Percentiles rank a stretch among this genome's conserved stretches.
Evolutionary conservation across 1,140 invertebrate species (phyloP).

Genomic region (Trichogramma pretiosum): DNA sequence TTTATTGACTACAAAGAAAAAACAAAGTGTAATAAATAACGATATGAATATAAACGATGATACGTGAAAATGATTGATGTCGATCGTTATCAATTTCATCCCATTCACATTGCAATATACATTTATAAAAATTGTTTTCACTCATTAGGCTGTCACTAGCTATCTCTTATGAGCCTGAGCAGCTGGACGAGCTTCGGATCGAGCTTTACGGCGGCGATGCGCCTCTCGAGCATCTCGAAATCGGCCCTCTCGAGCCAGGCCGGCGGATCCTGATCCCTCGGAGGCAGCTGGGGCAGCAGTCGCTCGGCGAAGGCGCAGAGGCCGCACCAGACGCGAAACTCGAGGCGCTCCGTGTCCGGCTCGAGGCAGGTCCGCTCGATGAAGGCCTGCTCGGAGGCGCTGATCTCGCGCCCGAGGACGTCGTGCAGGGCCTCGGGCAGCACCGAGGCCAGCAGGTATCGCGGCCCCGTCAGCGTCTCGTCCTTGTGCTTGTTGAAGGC

Average conservation of each 20-base stretch:
- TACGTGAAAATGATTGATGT: too few species aligned
- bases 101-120: too few species aligned
- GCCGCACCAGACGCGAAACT: constrained; percentile 60
- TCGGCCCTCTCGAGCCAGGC: constrained; percentile 37
- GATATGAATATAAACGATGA: too few species aligned
- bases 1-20: constrained; percentile 14
- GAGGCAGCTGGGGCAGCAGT: constrained; percentile 45
- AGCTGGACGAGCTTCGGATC: constrained; percentile 26
- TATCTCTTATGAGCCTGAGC: constrained; percentile 31
- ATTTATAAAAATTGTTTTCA: too few species aligned
- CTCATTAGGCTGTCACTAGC: too few species aligned
- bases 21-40: too few species aligned
- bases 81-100: too few species aligned
- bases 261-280: constrained; percentile 45
- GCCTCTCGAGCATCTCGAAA: constrained; percentile 33
- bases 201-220: constrained; percentile 18
- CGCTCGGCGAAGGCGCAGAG: constrained; percentile 58
- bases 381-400: constrained; percentile 34
- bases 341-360: constrained; percentile 42
- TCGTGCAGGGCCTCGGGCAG: constrained; percentile 49
- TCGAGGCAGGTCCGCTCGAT: constrained; percentile 46
- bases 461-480: constrained; percentile 30
- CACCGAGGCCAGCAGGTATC: constrained; percentile 38
- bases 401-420: constrained; percentile 53
- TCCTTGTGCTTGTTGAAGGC: constrained; percentile 46